These are phyloP conservation scores for Pelosia muscerda DNA, from an alignment of 2,888 invertebrate species.

Conservation along the genomic window DNA sequence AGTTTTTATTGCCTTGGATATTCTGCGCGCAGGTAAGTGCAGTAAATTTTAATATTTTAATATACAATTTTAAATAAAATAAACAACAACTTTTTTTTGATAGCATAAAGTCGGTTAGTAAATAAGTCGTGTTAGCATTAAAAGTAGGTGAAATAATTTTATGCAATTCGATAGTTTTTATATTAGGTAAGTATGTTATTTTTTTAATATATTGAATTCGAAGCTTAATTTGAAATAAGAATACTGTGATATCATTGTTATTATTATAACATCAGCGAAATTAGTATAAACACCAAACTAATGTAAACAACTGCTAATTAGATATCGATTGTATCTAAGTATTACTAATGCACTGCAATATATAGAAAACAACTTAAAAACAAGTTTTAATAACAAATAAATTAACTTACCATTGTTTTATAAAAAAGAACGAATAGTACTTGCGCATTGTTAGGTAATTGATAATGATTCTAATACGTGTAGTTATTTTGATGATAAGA, in stretches of 20 bases:
- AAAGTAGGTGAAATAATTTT: neutral
- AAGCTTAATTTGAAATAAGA: neutral
- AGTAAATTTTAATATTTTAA: neutral
- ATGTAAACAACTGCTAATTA: too few species aligned
- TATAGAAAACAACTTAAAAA: constrained; percentile 21
- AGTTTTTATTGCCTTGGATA: constrained; percentile 35
- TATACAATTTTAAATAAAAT: neutral
- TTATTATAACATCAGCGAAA: neutral
- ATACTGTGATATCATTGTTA: too few species aligned
- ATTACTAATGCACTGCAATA: neutral
- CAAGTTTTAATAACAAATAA: constrained; percentile 29
- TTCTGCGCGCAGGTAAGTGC: constrained; percentile 41
- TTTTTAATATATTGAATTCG: neutral
- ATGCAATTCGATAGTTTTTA: neutral
- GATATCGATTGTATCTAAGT: too few species aligned
- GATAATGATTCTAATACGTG: neutral
- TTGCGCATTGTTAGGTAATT: neutral
- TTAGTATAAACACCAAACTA: neutral
- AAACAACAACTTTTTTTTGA: neutral
- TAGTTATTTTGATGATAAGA: constrained; percentile 1
- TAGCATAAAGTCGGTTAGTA: neutral
- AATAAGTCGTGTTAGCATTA: neutral
- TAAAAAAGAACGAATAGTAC: neutral
- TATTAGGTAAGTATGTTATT: neutral
- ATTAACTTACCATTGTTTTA: constrained; percentile 2